Evolutionary conservation across 2,888 invertebrate genomes (phyloP), one percentile per base, ranked within the genome.

Genomic region (Dasysyrphus albostriatus): DNA sequence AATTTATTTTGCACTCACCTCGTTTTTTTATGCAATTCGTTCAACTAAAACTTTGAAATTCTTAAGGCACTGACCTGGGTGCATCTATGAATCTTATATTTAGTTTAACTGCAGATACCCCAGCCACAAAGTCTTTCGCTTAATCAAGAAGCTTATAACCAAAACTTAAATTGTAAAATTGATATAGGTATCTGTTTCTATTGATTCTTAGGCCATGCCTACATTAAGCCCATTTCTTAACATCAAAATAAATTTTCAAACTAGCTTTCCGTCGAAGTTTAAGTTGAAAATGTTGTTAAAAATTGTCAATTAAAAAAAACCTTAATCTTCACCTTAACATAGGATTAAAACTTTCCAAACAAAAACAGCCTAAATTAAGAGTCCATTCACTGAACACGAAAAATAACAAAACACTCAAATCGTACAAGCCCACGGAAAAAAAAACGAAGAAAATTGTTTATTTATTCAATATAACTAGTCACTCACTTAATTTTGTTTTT

Each of bases 381-480:
- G 1, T 12, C 47, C 49, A 34, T 67, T 42, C 34, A 67, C 16
- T 47, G 32, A 65, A 44, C 32, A 65, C 47, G 3, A 47, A 47
- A 16, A 16, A 47, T 34, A 49, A 32, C 34, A 19, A 47, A 47
- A 32, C 32, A 34, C 32, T 49, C 34, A 67, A 12, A 37, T 37
- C 63, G n/a, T 47, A 8, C 49, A 67, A 67, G 14, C 67, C 67
- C 67, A 67, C 67, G 49, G 3, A 67, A 49, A 67, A 67, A 67
- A 44, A 24, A 49, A 67, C 32, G 29, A 24, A 54, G 8, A 49
- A 37, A 49, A 69, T 24, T 39, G 39, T 69, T 69, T 69, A 69
- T 69, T 69, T 54, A 69, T 54, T 69, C 69, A 69, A 69, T 51
- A 37, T n/a, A n/a, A n/a, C 24, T 39, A 65, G 16, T 69, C 54